A percentile compares a stretch with the other conserved stretches of the same genome.
Conservation (phyloP, 1,140 invertebrate genomes). For the Hermetia illucens region DNA sequence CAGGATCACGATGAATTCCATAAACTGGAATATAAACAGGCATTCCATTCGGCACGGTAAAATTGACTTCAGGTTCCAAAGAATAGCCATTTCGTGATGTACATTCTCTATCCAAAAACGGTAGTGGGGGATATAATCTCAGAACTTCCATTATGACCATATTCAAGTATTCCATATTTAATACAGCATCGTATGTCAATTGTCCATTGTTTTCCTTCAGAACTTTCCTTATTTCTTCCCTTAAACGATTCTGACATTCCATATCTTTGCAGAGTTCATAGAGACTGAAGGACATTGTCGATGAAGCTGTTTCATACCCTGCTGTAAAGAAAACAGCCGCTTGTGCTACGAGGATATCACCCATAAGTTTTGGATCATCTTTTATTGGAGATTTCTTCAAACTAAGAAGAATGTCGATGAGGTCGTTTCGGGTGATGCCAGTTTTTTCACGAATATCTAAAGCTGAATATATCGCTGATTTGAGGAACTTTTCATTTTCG, state of each 20-base stretch:
- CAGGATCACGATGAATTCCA: slow-evolving; percentile 23
- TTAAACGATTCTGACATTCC: slow-evolving; percentile 22
- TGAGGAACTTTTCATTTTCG: slow-evolving; percentile 9
- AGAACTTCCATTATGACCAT: too few species aligned
- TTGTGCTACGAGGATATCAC: slow-evolving; percentile 13
- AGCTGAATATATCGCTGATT: slow-evolving; percentile 11
- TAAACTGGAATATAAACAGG: slow-evolving; percentile 23
- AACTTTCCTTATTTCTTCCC: slow-evolving; percentile 20
- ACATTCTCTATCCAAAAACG: too few species aligned
- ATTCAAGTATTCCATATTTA: slow-evolving; percentile 33
- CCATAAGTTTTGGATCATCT: slow-evolving; percentile 22
- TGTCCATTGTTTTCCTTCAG: slow-evolving; percentile 23
- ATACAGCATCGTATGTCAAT: slow-evolving; percentile 28
- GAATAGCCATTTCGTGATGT: too few species aligned
- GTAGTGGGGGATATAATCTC: too few species aligned
- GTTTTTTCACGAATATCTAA: slow-evolving; percentile 13
- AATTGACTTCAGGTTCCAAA: slow-evolving; percentile 15
- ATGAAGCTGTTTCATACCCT: slow-evolving; percentile 20
- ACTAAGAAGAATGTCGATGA: slow-evolving; percentile 28
- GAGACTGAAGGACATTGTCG: slow-evolving; percentile 16
- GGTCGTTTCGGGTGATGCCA: slow-evolving; percentile 14
- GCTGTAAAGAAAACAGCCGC: slow-evolving; percentile 19
- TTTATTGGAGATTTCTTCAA: slow-evolving; percentile 27
- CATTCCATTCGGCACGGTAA: slow-evolving; percentile 19
- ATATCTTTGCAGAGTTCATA: slow-evolving; percentile 25